Evolutionary conservation across 1,140 invertebrate genomes (phyloP), one percentile per base, ranked within the genome.

Genomic region (Macrobrachium nipponense): DNA sequence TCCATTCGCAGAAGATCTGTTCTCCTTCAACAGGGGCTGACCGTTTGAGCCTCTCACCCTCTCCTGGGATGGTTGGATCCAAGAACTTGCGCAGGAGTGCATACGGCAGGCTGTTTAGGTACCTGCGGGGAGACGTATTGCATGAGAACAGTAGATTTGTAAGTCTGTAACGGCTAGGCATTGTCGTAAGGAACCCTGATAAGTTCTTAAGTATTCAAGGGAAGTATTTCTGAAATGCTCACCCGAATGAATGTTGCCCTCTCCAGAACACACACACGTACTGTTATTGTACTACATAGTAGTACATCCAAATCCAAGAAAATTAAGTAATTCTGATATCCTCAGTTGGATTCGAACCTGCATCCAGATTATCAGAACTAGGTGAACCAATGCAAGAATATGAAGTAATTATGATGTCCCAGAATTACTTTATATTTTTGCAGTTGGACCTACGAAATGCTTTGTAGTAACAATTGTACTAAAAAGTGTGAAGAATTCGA

Each of bases 1-100:
- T 86, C 88, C 88, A 89, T 43, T 89, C 88, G 60, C 88, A 89
- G 61, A 87, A 88, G 62, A 88, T 76, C 44, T 86, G 83, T 60
- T 76, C 79, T 44, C 82, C 64, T n/a, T 23, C n/a, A 70, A n/a
- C 12, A n/a, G 36, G 11, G 15, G 60, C 36, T 15, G 61, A 59
- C 5, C 80, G 58, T 27, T 82, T 61, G 20, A 68, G 66, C 51
- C 70, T 64, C 27, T 72, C 73, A 17, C 23, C 43, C 6, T 61
- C 36, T 43, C 60, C 18, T 8, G 51, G 61, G 18, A 73, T 12
- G 6, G 51, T 82, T 2, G 70, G 82, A 17, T 87, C 72, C 23
- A 87, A 23, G 78, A 89, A 84, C 60, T 73, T 82, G 23, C 43
- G 70, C 44, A 83, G 72, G 59, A 89, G 68, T 5, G 85, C 77